phyloP scores from a whole-genome alignment of 2,797 vertebrate species.

The Pseudochirops corinnae region DNA sequence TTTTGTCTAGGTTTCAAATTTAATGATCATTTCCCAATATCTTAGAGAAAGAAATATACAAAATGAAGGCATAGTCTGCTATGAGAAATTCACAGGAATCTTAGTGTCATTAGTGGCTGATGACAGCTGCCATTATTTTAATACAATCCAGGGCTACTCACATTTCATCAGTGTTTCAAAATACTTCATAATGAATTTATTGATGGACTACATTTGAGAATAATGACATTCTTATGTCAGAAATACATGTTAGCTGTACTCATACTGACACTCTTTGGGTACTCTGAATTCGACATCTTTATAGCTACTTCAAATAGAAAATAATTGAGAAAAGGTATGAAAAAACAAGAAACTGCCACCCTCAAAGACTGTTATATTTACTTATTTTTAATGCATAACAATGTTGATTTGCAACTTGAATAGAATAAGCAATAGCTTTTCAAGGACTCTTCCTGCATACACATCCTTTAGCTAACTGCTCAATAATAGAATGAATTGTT shows the following conservation, averaged over 20 bases:
- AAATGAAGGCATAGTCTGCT: slow-evolving; percentile 19
- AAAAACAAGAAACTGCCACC: background rate
- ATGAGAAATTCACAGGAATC: slow-evolving; percentile 17
- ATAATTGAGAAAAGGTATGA: background rate
- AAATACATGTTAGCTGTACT: slow-evolving; percentile 49
- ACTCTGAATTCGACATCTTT: slow-evolving; percentile 10
- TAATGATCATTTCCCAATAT: slow-evolving; percentile 52
- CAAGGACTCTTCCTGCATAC: background rate
- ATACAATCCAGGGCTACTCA: background rate
- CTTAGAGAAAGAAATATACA: slow-evolving; percentile 2
- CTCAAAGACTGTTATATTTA: background rate
- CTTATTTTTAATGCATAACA: background rate
- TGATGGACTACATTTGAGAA: background rate
- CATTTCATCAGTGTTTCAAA: slow-evolving; percentile 24
- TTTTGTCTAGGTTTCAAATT: slow-evolving; percentile 50
- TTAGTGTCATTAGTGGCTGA: slow-evolving; percentile 46
- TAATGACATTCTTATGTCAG: slow-evolving; percentile 5
- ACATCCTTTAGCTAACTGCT: background rate
- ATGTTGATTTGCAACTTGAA: background rate
- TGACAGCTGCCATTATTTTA: background rate
- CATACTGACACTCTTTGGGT: background rate
- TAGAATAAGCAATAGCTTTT: background rate
- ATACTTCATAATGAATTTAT: background rate
- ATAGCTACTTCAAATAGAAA: background rate
- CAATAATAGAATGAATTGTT: background rate